These are phyloP conservation scores for Trichogramma dendrolimi DNA, from an alignment of 2,888 invertebrate genomes.

Conservation along the genomic window DNA sequence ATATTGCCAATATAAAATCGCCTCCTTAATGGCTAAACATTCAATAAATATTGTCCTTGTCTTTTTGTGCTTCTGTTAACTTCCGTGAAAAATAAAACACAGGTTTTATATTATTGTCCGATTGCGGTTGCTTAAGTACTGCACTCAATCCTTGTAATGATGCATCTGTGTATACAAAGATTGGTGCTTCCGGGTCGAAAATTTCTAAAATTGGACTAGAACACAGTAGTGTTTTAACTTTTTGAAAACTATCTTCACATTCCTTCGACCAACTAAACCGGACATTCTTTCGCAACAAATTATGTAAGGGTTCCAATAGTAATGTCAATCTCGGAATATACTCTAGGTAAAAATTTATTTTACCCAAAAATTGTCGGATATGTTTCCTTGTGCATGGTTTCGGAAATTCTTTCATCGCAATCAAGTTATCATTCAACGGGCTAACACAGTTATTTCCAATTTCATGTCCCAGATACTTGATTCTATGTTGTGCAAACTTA, in stretches of 20 bases:
- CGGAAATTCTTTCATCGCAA: constrained; percentile 21
- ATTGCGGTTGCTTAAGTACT: constrained; percentile 30
- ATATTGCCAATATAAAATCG: constrained; percentile 31
- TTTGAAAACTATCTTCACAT: constrained; percentile 25
- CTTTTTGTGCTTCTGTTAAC: constrained; percentile 28
- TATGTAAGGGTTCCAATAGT: constrained; percentile 25
- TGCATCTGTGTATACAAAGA: constrained; percentile 30
- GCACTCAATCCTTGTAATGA: constrained; percentile 28
- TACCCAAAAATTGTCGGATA: background rate
- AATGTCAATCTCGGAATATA: constrained; percentile 22
- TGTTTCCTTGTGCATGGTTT: constrained; percentile 2
- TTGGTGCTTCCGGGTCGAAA: constrained; percentile 27
- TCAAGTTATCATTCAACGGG: constrained; percentile 28
- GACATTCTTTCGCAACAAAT: constrained; percentile 28
- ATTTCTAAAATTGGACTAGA: constrained; percentile 30
- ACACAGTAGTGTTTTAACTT: constrained; percentile 29
- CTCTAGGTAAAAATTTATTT: constrained; percentile 25
- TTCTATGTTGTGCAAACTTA: no score
- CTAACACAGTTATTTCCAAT: constrained; percentile 23
- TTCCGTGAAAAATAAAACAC: constrained; percentile 31
- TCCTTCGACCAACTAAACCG: constrained; percentile 30
- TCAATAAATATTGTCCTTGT: constrained; percentile 32
- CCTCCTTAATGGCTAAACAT: constrained; percentile 32
- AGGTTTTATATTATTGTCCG: constrained; percentile 23
- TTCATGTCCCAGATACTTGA: background rate